Conservation (phyloP, 2,797 vertebrate species). For the Acrossocheilus wenchowensis region DNA sequence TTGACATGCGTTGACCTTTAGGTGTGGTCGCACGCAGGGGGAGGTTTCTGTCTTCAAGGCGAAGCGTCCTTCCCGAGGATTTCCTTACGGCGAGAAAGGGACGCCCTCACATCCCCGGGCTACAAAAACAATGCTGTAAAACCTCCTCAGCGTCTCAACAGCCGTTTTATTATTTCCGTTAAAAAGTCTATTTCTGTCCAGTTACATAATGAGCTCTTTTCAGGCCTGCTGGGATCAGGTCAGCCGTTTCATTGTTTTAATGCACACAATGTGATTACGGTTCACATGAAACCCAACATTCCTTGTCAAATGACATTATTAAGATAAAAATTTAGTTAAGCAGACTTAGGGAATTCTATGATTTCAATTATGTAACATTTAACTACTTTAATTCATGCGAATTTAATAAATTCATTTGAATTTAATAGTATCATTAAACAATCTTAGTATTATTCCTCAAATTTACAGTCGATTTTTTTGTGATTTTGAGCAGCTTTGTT, state of each 20-base stretch:
- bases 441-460: not conserved
- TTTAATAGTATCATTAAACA: not conserved
- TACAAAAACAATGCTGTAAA: constrained; percentile 66
- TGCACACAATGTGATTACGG: constrained; percentile 35
- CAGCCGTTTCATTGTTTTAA: constrained; percentile 44
- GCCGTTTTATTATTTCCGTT: constrained; percentile 61
- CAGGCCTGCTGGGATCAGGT: constrained; percentile 51
- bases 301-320: not conserved
- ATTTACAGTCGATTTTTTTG: not conserved
- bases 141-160: constrained; percentile 53
- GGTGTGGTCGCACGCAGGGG: constrained; percentile 21
- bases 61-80: constrained; percentile 66
- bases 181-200: constrained; percentile 41
- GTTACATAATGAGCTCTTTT: constrained; percentile 60
- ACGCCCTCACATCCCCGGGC: constrained; percentile 41
- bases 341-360: not conserved
- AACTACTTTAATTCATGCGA: not conserved
- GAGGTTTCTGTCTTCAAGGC: constrained; percentile 46
- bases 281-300: constrained; percentile 9
- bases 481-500: not conserved
- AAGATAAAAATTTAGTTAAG: not conserved
- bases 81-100: constrained; percentile 62
- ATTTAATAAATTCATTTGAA: not conserved
- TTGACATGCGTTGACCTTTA: constrained; percentile 52
- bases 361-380: not conserved